A percentile compares a stretch with the other conserved stretches of the same genome.
phyloP scores from a whole-genome alignment of 2,113 vertebrate species.

The Otolemur garnettii region DNA sequence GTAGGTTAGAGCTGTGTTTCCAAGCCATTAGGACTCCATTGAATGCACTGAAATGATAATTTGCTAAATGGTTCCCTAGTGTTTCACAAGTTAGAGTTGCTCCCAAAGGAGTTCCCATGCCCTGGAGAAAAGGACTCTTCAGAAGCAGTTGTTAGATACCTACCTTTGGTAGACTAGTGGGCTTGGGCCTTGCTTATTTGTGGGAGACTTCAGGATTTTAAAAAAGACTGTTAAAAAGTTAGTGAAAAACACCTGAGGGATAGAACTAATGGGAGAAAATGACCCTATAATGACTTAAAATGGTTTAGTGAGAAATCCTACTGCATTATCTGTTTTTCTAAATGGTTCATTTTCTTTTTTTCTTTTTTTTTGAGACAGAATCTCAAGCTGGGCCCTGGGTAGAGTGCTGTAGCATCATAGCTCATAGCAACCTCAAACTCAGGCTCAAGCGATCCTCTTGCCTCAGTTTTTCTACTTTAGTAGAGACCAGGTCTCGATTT shows the following conservation, averaged over 20 bases:
- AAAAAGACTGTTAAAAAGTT: not conserved
- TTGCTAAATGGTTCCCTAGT: conserved; percentile 19
- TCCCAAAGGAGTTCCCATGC: not conserved
- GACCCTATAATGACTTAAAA: conserved; percentile 8
- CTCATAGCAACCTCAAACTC: too few species aligned
- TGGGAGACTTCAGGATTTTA: not conserved
- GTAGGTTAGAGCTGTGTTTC: conserved; percentile 5
- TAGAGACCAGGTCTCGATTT: too few species aligned
- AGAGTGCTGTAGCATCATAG: too few species aligned
- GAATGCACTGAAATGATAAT: conserved; percentile 28
- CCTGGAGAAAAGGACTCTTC: not conserved
- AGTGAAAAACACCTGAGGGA: not conserved
- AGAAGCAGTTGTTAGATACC: conserved; percentile 47
- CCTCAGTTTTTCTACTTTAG: too few species aligned
- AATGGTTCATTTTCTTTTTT: not conserved
- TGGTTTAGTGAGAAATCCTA: not conserved
- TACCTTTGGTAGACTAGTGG: not conserved
- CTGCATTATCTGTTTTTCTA: conserved; percentile 43
- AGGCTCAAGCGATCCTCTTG: too few species aligned
- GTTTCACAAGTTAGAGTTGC: conserved; percentile 33
- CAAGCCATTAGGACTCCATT: not conserved
- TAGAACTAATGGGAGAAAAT: conserved; percentile 45
- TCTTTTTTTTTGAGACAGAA: too few species aligned
- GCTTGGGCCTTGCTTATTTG: not conserved
- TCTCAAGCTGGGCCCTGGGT: too few species aligned